Conservation (phyloP, 1,140 invertebrate genomes). For the Megalopta genalis region DNA sequence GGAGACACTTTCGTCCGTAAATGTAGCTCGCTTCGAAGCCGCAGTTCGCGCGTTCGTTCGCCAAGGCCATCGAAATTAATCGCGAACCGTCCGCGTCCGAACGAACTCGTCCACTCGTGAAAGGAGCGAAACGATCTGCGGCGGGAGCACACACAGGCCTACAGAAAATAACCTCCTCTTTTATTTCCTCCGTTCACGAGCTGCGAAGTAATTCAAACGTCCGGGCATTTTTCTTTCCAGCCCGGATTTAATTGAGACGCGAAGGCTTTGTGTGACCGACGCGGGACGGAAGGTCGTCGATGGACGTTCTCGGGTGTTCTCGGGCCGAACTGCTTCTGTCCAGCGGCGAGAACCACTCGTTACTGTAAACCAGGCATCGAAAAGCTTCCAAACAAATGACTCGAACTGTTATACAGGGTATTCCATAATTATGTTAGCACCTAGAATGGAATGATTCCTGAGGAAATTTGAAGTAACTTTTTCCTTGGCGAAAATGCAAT, state of each 20-base stretch:
- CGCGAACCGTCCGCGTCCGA: not conserved
- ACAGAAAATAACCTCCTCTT: constrained; percentile 14
- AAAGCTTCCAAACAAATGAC: no score
- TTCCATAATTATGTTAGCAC: no score
- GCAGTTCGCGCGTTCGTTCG: not conserved
- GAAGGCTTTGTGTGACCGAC: constrained; percentile 3
- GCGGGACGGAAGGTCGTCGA: constrained; percentile 35
- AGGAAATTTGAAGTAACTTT: no score
- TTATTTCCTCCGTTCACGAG: constrained; percentile 35
- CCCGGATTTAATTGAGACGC: constrained; percentile 57
- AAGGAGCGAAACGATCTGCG: constrained; percentile 25
- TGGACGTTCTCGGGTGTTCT: constrained; percentile 1
- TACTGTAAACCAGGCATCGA: no score
- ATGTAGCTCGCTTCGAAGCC: not conserved
- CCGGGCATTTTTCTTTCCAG: constrained; percentile 27
- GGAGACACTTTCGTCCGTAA: not conserved
- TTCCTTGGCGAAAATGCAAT: no score
- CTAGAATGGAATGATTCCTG: no score
- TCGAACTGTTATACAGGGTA: no score
- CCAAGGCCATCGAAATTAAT: constrained; percentile 32
- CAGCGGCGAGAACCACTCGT: not conserved
- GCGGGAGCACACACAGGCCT: not conserved
- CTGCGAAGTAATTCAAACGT: constrained; percentile 41
- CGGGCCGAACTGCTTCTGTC: no score
- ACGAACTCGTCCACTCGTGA: constrained; percentile 11